Base-by-base conservation (phyloP, 2,797 vertebrate genomes). In the Hoplostethus mediterraneus region DNA sequence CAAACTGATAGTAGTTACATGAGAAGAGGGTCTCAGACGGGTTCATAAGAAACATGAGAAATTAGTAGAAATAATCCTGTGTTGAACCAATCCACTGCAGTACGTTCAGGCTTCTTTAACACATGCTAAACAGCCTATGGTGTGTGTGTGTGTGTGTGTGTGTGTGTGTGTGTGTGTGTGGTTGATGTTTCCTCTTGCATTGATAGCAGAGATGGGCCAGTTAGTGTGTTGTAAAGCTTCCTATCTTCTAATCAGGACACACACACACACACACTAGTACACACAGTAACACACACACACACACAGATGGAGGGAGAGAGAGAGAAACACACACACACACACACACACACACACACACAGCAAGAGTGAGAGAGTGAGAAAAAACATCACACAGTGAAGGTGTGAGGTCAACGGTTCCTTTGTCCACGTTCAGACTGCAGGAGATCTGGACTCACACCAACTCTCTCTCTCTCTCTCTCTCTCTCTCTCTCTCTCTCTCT, bases 131-230 rank as follows among this genome's bases (percentile, higher is more conserved):
- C 38, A 40, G 38, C 38, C 38, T 40, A 40, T 40, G 6, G 33
- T 33, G 33, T 33, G 33, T 40, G 7, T 40, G 38, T 40, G 38
- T 40, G 38, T 40, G 38, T 40, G 9, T 70, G 75, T 40, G 38
- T 40, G 33, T 33, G 33, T 33, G 33, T 40, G 7, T 40, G 38
- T 40, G 38, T 40, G 38, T 40, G 38, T 40, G 9, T 70, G 75
- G 68, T 65, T 80, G n/a, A 30, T 31, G 52, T 56, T 75, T 83
- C 68, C 63, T 81, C 62, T 71, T 71, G 62, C 80, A 80, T 67
- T 72, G 7, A 79, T 75, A 77, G 60, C 63, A 63, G 48, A 70
- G 55, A 63, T 9, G 3, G 38, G 14, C 9, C 0, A 10, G 42
- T 40, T 8, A 8, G 38, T 10, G 38, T 33, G 6, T 60, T 66